Percentiles rank a stretch among this genome's conserved stretches.
Evolutionary conservation across 2,888 invertebrate genomes (phyloP).

Genomic region (Branchipolynoe longqiensis): DNA sequence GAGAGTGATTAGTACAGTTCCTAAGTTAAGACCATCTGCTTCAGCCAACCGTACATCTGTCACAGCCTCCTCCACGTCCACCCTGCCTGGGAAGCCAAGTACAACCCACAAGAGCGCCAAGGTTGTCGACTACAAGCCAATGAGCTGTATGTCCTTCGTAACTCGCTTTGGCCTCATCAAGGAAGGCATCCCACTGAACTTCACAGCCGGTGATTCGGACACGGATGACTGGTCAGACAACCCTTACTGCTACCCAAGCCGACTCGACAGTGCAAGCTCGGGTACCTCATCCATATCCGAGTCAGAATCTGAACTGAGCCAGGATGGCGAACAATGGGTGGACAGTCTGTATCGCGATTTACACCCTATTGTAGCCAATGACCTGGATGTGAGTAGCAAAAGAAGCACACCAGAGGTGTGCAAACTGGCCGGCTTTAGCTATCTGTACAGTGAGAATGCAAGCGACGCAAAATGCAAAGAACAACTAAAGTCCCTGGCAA

Average conservation of each 20-base stretch:
- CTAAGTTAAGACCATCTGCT: constrained; percentile 7
- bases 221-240: background rate
- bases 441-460: no score
- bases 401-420: no score
- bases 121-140: constrained; percentile 68
- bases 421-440: no score
- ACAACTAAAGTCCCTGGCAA: no score
- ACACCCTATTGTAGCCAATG: no score
- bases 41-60: background rate
- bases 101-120: constrained; percentile 17
- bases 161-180: constrained; percentile 72
- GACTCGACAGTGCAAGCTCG: background rate
- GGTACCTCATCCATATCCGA: background rate
- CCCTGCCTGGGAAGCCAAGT: background rate
- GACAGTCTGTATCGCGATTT: background rate
- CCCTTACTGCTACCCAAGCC: no score
- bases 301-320: background rate
- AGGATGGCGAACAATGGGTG: background rate
- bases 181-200: constrained; percentile 64
- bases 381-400: no score
- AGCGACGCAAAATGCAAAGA: no score
- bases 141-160: constrained; percentile 73
- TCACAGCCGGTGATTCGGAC: background rate
- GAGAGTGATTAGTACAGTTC: constrained; percentile 69
- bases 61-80: background rate